A percentile compares a stretch with the other conserved stretches of the same genome.
phyloP scores from a whole-genome alignment of 2,888 invertebrate species.

The Orthonychiurus folsomi region DNA sequence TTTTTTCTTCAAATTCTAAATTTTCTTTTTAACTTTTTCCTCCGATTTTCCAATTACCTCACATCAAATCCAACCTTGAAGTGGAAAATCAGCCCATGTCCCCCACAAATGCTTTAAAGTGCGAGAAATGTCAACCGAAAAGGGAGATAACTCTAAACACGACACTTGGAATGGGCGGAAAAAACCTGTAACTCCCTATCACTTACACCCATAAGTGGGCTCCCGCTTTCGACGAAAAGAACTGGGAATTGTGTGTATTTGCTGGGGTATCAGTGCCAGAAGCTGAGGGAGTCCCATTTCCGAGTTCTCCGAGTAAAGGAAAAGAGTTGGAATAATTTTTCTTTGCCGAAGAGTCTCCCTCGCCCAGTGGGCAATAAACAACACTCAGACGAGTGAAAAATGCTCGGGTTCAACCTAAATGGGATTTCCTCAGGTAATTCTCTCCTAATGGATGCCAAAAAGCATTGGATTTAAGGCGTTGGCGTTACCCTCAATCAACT shows the following conservation, averaged over 20 bases:
- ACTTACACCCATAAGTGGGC: neutral
- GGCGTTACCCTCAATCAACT: constrained; percentile 8
- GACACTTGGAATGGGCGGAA: too few species aligned
- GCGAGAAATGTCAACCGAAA: too few species aligned
- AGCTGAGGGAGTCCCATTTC: neutral
- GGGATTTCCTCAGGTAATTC: constrained; percentile 32
- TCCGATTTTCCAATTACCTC: too few species aligned
- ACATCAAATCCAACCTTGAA: too few species aligned
- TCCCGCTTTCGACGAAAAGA: too few species aligned
- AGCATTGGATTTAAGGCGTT: constrained; percentile 29
- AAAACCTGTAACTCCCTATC: neutral
- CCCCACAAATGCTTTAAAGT: too few species aligned
- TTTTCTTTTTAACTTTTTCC: too few species aligned
- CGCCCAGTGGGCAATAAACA: constrained; percentile 23
- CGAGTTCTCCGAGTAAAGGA: neutral
- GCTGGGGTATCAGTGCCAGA: neutral
- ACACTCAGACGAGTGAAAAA: constrained; percentile 23
- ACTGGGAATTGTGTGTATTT: neutral
- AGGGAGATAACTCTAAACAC: too few species aligned
- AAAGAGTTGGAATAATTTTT: neutral
- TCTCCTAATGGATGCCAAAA: constrained; percentile 28
- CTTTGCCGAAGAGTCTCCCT: constrained; percentile 1
- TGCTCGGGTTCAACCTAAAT: constrained; percentile 24
- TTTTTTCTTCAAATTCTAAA: too few species aligned
- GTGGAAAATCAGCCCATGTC: too few species aligned